Evolutionary conservation across 2,113 vertebrate species (phyloP), one percentile per base, ranked within the genome.

Genomic region (Podarcis cretensis): DNA sequence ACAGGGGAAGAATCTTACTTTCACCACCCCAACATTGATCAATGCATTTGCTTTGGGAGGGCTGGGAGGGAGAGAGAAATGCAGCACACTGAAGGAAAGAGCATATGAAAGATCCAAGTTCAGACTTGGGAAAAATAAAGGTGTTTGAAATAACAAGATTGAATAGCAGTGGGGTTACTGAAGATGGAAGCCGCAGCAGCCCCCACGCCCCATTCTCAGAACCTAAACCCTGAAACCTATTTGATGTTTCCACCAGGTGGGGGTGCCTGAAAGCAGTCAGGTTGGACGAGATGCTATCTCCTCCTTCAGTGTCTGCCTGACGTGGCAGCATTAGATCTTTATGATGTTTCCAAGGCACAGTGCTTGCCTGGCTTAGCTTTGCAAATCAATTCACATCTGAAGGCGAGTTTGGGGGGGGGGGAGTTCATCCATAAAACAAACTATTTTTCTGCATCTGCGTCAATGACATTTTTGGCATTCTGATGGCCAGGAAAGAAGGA

Each of bases 71-170:
- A 20, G 40, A 23, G 23, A 25, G 75, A 92, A 93, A 89, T 30
- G 0, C n/a, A 86, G 79, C 21, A 20, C 40, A 14, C 82, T 66
- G 88, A 80, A 86, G 1, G 1, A 92, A 93, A 91, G 90, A 35
- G 32, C 89, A 89, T 91, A 86, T 87, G 32, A 63, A 69, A 89
- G 85, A 80, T 48, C 78, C 91, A 78, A 90, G 91, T 92, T 87
- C 65, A 86, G 88, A 84, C 75, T 92, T 89, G 68, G 89, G 89
- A 87, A 88, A 93, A 93, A 86, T 90, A 93, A 94, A 94, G 88
- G 66, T 76, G 90, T 93, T 71, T 92, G 88, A 93, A 92, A 93
- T 94, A 90, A 94, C 90, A 89, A 0, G 4, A 89, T 94, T 74
- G 92, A 92, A 87, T 78, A 27, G 65, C 0, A 63, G 0, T 78